A percentile compares a stretch with the other conserved stretches of the same genome.
These are phyloP conservation scores for Linyphia triangularis DNA, from an alignment of 2,888 invertebrate genomes.

Conservation along the genomic window DNA sequence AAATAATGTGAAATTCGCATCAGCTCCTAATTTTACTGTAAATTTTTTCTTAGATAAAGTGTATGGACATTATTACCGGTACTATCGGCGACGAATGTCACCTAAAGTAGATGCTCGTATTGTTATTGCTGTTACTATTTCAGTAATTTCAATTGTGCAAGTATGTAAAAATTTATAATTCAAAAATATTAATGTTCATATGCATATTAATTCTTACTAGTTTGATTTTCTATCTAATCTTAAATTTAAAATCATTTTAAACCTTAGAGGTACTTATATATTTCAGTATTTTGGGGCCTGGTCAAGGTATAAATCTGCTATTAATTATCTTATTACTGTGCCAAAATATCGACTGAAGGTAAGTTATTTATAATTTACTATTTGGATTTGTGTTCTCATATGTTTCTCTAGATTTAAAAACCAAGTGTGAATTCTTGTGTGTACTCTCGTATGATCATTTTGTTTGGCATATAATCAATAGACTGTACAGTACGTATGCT, in stretches of 20 bases:
- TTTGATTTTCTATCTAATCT: neutral
- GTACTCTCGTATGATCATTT: too few relatives aligned
- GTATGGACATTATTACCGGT: conserved; percentile 94
- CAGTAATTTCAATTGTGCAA: conserved; percentile 91
- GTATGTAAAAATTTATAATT: conserved; percentile 81
- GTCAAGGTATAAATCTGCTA: conserved; percentile 86
- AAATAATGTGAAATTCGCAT: neutral
- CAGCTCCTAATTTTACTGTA: conserved; percentile 48
- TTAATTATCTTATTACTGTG: conserved; percentile 91
- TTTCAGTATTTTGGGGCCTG: conserved; percentile 81
- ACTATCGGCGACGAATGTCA: conserved; percentile 91
- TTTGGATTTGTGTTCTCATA: neutral
- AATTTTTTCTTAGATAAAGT: conserved; percentile 86
- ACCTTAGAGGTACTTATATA: too few relatives aligned
- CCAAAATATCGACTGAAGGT: conserved; percentile 87
- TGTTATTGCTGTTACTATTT: conserved; percentile 90
- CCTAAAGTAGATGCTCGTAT: conserved; percentile 95
- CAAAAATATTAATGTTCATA: too few relatives aligned
- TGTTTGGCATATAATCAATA: too few relatives aligned
- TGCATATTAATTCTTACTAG: neutral
- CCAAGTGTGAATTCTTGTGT: too few relatives aligned
- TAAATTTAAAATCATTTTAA: too few relatives aligned
- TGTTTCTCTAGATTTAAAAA: neutral
- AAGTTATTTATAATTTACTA: neutral
- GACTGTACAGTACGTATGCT: too few relatives aligned